These are phyloP conservation scores for Perizoma affinitatum DNA, from an alignment of 2,888 invertebrate species.

Conservation along the genomic window DNA sequence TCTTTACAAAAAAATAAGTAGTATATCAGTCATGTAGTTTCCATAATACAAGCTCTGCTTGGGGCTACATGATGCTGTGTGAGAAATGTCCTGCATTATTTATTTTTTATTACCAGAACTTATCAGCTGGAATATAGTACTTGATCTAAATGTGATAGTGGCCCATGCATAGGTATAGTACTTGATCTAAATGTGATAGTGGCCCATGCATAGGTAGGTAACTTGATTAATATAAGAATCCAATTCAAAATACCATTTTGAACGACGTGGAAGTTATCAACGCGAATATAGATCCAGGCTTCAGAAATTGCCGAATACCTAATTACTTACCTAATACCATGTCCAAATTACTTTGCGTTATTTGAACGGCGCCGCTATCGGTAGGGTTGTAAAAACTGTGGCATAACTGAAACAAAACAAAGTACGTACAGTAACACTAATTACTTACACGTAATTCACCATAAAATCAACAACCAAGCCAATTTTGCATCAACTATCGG, in stretches of 20 bases:
- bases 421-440: constrained; percentile 52
- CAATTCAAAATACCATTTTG: background rate
- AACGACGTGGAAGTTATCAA: background rate
- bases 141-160: too few relatives aligned
- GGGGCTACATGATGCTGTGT: too few relatives aligned
- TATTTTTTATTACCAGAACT: too few relatives aligned
- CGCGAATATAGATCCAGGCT: constrained; percentile 14
- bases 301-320: constrained; percentile 38
- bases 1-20: too few relatives aligned
- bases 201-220: background rate
- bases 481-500: constrained; percentile 40
- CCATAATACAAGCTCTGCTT: too few relatives aligned
- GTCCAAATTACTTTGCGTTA: constrained; percentile 92
- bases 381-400: constrained; percentile 89
- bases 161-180: too few relatives aligned
- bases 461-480: constrained; percentile 66
- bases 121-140: too few relatives aligned
- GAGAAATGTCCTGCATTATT: too few relatives aligned
- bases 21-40: too few relatives aligned
- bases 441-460: constrained; percentile 67
- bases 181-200: too few relatives aligned
- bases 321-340: constrained; percentile 89
- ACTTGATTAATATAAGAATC: background rate
- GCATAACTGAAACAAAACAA: constrained; percentile 78
- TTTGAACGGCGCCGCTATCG: constrained; percentile 91